phyloP scores from a whole-genome alignment of 2,888 invertebrate species.

The Andrena chrysosceles region DNA sequence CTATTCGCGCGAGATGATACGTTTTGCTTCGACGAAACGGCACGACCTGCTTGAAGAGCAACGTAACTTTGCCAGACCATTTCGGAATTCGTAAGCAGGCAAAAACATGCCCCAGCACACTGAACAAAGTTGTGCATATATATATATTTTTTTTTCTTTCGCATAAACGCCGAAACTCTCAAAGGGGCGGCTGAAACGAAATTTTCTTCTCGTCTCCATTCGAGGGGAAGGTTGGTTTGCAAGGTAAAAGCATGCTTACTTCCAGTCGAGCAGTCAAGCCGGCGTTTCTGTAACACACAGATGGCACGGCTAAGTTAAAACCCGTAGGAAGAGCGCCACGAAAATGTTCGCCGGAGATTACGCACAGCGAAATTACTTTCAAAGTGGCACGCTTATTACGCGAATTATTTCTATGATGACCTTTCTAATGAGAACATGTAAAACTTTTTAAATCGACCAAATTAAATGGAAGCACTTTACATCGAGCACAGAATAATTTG shows the following conservation, averaged over 20 bases:
- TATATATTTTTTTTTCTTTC: neutral
- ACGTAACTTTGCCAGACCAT: neutral
- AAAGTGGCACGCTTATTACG: neutral
- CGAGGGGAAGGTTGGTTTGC: constrained; percentile 34
- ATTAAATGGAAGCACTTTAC: neutral
- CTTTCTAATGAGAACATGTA: neutral
- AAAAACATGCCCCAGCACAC: neutral
- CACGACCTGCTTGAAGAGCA: neutral
- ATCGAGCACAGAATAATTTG: neutral
- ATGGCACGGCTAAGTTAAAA: constrained; percentile 31
- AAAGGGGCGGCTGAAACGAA: constrained; percentile 22
- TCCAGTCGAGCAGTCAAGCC: constrained; percentile 54
- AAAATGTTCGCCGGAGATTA: neutral
- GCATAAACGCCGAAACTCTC: constrained; percentile 26
- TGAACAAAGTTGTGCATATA: constrained; percentile 5
- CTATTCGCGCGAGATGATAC: neutral
- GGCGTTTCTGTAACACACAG: constrained; percentile 62
- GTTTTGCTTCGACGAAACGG: neutral
- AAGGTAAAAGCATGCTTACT: constrained; percentile 62
- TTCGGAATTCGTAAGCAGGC: constrained; percentile 6
- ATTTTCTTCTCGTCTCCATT: constrained; percentile 34
- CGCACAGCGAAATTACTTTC: neutral
- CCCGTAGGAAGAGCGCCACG: constrained; percentile 4
- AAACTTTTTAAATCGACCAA: neutral
- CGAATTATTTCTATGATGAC: neutral